Evolutionary conservation across 2,888 invertebrate genomes (phyloP), one percentile per base, ranked within the genome.

Genomic region (Kryphioiulus occultus): DNA sequence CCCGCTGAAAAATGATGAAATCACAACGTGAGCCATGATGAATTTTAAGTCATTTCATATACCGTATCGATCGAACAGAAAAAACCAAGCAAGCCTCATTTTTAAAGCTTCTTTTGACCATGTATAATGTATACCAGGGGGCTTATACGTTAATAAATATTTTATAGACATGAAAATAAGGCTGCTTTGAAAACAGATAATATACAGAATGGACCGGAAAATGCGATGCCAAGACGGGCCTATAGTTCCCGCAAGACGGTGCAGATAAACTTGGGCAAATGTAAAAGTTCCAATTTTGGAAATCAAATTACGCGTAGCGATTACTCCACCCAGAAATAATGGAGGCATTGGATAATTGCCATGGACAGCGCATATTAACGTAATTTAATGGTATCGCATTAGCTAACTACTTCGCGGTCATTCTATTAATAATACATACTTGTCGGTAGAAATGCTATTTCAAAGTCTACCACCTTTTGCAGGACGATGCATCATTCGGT

Each of bases 61-160:
- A 30, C 78, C 0, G 30, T 30, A 78, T 78, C 78, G 78, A 78
- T 78, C 78, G 78, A 30, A 30, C 30, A 15, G 78, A 4, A 78
- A 78, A 78, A 78, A 30, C 26, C 15, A 30, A 78, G 22, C 30
- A 4, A n/a, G 78, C 78, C 30, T 78, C 78, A 78, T 30, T 78
- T 78, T 78, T 78, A 30, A 68, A 78, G 30, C 10, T 78, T 30
- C 30, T 78, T 78, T 78, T 78, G 78, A 30, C 30, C 78, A 78
- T 78, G 78, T 78, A 78, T 78, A 78, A 78, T 78, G 15, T 26
- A 78, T 78, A 15, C 1, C 30, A 15, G 3, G 78, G n/a, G 15
- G 78, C 78, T 78, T 30, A 78, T 78, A 78, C 78, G 26, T 78
- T 78, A 78, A 26, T 30, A 78, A 78, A 78, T 78, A 78, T 78